Evolutionary conservation across 2,797 vertebrate species (phyloP).

Genomic region (Capromys pilorides): DNA sequence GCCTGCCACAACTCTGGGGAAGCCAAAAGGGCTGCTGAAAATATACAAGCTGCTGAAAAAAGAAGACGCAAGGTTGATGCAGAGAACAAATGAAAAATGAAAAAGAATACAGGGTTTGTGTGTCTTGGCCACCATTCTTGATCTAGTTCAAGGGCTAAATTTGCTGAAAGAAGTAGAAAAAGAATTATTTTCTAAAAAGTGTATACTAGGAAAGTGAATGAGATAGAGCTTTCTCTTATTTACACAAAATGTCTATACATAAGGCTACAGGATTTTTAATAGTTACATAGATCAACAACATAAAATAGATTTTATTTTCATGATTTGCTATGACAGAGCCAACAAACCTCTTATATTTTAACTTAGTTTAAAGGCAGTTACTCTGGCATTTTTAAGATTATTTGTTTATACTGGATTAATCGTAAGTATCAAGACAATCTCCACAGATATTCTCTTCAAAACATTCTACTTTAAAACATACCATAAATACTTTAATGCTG

Average conservation of each 20-base stretch:
- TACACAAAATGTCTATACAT: background rate
- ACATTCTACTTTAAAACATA: background rate
- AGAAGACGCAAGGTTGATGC: slow-evolving; percentile 88
- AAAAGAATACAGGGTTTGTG: slow-evolving; percentile 94
- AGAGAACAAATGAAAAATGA: slow-evolving; percentile 93
- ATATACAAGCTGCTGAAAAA: slow-evolving; percentile 87
- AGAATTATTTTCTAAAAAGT: background rate
- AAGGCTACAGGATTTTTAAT: background rate
- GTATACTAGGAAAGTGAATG: background rate
- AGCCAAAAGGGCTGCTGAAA: slow-evolving; percentile 89
- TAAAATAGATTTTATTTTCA: background rate
- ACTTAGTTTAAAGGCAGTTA: background rate
- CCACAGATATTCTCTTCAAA: background rate
- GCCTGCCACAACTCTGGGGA: slow-evolving; percentile 89
- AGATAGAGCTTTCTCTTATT: background rate
- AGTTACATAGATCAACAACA: background rate
- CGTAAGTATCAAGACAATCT: background rate
- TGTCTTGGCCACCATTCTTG: slow-evolving; percentile 73
- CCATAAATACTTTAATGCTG: background rate
- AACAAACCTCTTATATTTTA: background rate
- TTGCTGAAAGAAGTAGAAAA: background rate
- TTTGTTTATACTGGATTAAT: background rate
- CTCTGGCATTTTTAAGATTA: background rate
- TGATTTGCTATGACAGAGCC: background rate
- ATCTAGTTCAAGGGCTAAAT: background rate